Conservation (phyloP, 2,113 vertebrate genomes). For the Oncorhynchus kisutch region DNA sequence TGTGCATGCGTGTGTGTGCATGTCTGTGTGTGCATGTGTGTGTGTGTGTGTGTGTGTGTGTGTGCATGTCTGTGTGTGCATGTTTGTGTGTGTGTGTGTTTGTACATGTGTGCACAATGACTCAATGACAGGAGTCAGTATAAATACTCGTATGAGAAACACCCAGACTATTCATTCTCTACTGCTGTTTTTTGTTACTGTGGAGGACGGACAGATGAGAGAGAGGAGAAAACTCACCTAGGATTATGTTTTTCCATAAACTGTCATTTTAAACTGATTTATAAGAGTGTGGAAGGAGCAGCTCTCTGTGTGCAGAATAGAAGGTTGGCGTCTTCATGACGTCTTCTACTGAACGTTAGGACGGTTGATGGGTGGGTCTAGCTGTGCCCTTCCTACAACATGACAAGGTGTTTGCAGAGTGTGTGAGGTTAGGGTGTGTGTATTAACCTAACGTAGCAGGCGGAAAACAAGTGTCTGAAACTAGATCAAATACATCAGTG, state of each 20-base stretch:
- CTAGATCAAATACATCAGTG: too few relatives aligned
- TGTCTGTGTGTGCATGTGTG: slow-evolving; percentile 9
- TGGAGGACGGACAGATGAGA: slow-evolving; percentile 21
- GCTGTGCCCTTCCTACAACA: too few relatives aligned
- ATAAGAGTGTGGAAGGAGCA: too few relatives aligned
- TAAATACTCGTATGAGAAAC: slow-evolving; percentile 31
- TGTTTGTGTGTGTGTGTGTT: neutral
- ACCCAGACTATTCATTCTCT: slow-evolving; percentile 24
- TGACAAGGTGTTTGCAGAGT: too few relatives aligned
- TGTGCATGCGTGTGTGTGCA: neutral
- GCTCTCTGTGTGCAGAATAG: neutral
- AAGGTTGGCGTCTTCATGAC: neutral
- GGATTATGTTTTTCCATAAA: slow-evolving; percentile 69
- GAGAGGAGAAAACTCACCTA: slow-evolving; percentile 52
- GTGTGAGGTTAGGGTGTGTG: too few relatives aligned
- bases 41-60: slow-evolving; percentile 31
- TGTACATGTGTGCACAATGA: slow-evolving; percentile 41
- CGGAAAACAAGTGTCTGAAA: too few relatives aligned
- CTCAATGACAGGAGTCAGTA: slow-evolving; percentile 33
- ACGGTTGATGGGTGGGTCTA: too few relatives aligned
- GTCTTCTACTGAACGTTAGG: neutral
- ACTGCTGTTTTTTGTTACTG: slow-evolving; percentile 39
- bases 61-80: neutral
- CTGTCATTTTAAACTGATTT: slow-evolving; percentile 58
- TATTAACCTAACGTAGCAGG: too few relatives aligned